Base-by-base conservation (phyloP, 1,140 invertebrate genomes). In the Aricia agestis region DNA sequence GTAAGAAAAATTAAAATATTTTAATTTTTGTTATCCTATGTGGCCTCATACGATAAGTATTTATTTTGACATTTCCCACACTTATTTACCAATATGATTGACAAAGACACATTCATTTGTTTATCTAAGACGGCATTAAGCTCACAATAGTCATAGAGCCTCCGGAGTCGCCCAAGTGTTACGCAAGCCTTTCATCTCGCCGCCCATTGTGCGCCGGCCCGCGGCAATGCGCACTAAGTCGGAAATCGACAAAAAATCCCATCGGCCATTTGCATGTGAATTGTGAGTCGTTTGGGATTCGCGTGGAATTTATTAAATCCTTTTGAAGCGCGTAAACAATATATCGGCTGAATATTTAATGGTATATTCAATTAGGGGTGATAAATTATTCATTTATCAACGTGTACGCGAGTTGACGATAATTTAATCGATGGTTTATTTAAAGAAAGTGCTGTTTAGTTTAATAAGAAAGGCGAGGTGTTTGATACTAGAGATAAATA, bases 211-310 rank as follows among this genome's bases (percentile, higher is more conserved):
- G 45, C 45, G 45, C 6, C 36, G 11, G 10, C 9, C 45, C 45
- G 45, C 13, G 45, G 10, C 9, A 52, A 52, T 5, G 31, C 6
- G 18, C 61, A 65, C 13, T 65, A 32, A 65, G 31, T 65, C 61
- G 31, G 18, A 25, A 65, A 65, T 65, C 18, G 18, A 9, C 19
- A 65, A 63, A 45, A 63, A 66, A 68, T 72, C 66, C 18, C 11
- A 66, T 63, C 41, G 78, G 70, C 73, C 71, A 74, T 77, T 76
- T 76, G 69, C 71, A 70, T 74, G 80, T 80, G 78, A 78, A 80
- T 82, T 82, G 80, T 80, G 58, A 72, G 65, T 67, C 71, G 71
- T 58, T 52, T 52, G 45, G 6, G 45, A 52, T 52, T 52, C 45
- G 11, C 45, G 45, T 52, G 45, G 45, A 52, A 52, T 52, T 52